Evolutionary conservation across 2,113 vertebrate species (phyloP).

Genomic region (Ceyx melanurus): DNA sequence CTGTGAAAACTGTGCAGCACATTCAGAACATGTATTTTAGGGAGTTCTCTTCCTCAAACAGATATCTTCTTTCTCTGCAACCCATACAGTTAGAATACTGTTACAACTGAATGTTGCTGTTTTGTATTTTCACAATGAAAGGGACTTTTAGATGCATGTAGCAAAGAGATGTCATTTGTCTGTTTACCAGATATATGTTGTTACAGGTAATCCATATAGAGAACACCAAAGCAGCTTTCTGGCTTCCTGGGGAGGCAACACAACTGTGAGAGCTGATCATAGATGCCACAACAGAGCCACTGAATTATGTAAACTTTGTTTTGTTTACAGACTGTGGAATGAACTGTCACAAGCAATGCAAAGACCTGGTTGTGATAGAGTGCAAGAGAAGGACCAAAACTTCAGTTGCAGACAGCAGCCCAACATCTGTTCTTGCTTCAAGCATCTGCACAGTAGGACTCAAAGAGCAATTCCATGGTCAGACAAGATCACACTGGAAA

Average conservation of each 20-base stretch:
- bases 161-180: not conserved
- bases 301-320: not conserved
- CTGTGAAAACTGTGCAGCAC: not conserved
- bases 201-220: not conserved
- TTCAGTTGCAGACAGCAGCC: slow-evolving; percentile 77
- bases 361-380: slow-evolving; percentile 94
- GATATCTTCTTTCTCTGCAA: not conserved
- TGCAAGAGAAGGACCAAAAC: slow-evolving; percentile 91
- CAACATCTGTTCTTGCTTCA: slow-evolving; percentile 75
- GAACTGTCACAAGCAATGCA: slow-evolving; percentile 97
- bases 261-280: not conserved
- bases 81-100: not conserved
- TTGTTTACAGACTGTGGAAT: slow-evolving; percentile 89
- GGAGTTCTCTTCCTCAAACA: not conserved
- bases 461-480: slow-evolving; percentile 78
- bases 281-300: not conserved
- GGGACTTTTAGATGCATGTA: not conserved
- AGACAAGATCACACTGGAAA: slow-evolving; percentile 36
- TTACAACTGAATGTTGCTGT: not conserved
- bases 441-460: slow-evolving; percentile 76
- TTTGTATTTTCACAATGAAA: not conserved
- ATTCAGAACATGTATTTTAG: not conserved
- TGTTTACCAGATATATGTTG: not conserved
- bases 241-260: not conserved
- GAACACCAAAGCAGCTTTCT: not conserved